Percentiles rank a stretch among this genome's conserved stretches.
These are phyloP conservation scores for Paraescarpia echinospica DNA, from an alignment of 1,140 invertebrate species.

Conservation along the genomic window DNA sequence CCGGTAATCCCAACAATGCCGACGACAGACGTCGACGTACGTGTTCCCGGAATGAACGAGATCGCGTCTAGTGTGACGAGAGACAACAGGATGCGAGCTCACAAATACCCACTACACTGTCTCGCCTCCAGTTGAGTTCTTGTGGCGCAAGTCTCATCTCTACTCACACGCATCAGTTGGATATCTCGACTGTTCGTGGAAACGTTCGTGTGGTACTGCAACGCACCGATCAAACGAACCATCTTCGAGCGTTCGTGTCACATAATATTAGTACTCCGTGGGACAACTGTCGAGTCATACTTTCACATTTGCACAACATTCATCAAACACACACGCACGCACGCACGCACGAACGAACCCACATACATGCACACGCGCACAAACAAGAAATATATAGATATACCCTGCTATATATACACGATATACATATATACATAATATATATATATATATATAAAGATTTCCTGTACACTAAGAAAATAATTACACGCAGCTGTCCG, in stretches of 20 bases:
- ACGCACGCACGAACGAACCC: neutral
- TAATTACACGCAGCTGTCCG: neutral
- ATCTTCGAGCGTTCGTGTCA: neutral
- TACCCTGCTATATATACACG: constrained; percentile 5
- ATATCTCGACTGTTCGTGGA: neutral
- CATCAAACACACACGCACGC: neutral
- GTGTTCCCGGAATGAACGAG: neutral
- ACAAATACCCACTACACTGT: too few species aligned
- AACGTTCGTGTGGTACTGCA: neutral
- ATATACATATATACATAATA: neutral
- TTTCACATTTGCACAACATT: neutral
- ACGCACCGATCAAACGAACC: neutral
- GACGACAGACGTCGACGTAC: neutral
- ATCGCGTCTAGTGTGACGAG: neutral
- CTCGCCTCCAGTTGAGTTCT: too few species aligned
- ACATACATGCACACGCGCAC: too few species aligned
- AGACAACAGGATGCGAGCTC: neutral
- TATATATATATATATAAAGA: neutral
- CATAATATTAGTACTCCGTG: neutral
- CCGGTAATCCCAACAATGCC: neutral
- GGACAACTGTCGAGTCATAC: neutral
- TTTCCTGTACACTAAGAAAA: constrained; percentile 1
- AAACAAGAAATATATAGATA: neutral
- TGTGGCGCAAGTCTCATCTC: neutral
- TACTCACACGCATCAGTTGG: neutral